Evolutionary conservation across 1,140 invertebrate genomes (phyloP), one percentile per base, ranked within the genome.

Genomic region (Acromyrmex echinatior): DNA sequence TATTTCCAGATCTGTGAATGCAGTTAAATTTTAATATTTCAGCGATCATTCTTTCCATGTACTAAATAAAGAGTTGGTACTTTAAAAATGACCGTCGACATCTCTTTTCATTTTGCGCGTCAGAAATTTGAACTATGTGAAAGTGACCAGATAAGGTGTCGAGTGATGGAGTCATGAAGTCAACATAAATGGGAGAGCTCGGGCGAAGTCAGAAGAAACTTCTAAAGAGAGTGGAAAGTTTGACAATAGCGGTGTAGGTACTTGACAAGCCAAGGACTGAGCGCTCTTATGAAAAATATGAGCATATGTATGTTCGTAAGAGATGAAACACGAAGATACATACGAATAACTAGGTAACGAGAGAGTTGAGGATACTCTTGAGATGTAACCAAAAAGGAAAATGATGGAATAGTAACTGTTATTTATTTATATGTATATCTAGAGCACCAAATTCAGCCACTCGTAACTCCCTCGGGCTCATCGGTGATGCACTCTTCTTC

Each of bases 381-480:
- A 18, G 60, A 21, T 35, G 5, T 28, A 25, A 65, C 2, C 28
- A 25, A 28, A 81, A 10, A 45, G 18, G 18, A n/a, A 10, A 45
- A n/a, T 25, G 25, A 73, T 82, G 53, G 68, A 74, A 74, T 31
- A n/a, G 68, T 74, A 84, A 76, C 70, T 49, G 56, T 82, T 63
- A 84, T 76, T 82, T 63, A 84, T 76, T 84, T 84, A 84, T 70
- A 84, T 70, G 31, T 31, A 4, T 31, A 31, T 31, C 56, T 62
- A 25, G 25, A 62, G 35, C 49, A 21, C 14, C 35, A 39, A 35
- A 25, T 45, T 21, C 25, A 62, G 62, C 21, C 53, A 3, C 35
- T 25, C 79, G 25, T 53, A 82, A 82, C 4, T 74, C 68, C 56
- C 80, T 7, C 80, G 56, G 31, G 53, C 12, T 18, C n/a, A 25